Evolutionary conservation across 2,888 invertebrate species (phyloP).

Genomic region (Drosophila antonietae): DNA sequence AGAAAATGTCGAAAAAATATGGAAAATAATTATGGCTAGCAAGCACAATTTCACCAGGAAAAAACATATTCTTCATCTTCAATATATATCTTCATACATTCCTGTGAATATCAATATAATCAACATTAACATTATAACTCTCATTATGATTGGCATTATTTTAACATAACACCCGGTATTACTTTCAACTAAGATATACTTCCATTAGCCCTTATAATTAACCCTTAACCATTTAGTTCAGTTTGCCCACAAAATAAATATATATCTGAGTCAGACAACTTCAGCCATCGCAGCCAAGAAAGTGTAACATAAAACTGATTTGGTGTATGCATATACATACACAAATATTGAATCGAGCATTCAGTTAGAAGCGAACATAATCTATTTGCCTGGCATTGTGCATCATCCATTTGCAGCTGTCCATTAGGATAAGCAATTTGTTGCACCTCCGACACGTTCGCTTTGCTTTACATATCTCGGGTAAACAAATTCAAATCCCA

Average conservation of each 20-base stretch:
- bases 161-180: not conserved
- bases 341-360: not conserved
- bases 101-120: too few species aligned
- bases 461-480: slow-evolving; percentile 48
- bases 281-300: too few species aligned
- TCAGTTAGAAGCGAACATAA: not conserved
- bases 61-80: too few species aligned
- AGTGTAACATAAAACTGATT: slow-evolving; percentile 1
- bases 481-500: slow-evolving; percentile 36
- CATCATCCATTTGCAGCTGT: slow-evolving; percentile 52
- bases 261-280: not conserved
- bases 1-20: too few species aligned
- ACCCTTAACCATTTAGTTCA: not conserved
- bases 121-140: not conserved
- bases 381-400: slow-evolving; percentile 18
- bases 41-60: too few species aligned
- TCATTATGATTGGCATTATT: not conserved
- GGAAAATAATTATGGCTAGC: too few species aligned
- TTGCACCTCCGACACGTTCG: slow-evolving; percentile 31
- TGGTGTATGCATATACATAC: not conserved
- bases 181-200: not conserved
- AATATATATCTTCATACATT: too few species aligned
- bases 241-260: not conserved
- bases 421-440: slow-evolving; percentile 40
- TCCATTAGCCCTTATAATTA: not conserved